Evolutionary conservation across 2,113 vertebrate species (phyloP).

Genomic region (Entosphenus tridentatus): DNA sequence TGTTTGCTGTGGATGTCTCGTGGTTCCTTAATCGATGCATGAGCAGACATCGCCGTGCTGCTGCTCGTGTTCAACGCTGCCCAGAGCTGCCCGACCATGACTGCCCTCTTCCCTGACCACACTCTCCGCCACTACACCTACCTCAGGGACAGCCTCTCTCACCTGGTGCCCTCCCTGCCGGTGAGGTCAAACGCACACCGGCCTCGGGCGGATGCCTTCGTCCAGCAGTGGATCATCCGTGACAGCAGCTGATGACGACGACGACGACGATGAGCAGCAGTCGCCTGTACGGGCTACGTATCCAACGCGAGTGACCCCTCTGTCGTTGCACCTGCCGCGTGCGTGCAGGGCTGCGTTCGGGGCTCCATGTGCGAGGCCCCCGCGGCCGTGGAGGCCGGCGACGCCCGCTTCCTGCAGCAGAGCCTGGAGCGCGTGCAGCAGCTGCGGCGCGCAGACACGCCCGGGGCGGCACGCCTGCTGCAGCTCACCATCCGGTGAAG

Average conservation of each 20-base stretch:
- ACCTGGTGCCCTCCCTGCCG: slow-evolving; percentile 60
- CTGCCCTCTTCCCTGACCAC: slow-evolving; percentile 78
- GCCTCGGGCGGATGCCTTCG: no score
- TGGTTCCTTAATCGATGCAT: neutral
- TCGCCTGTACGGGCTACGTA: no score
- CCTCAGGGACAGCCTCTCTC: slow-evolving; percentile 77
- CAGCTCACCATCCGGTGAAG: slow-evolving; percentile 66
- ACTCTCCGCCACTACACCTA: slow-evolving; percentile 88
- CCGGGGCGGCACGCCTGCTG: slow-evolving; percentile 62
- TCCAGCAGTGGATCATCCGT: no score
- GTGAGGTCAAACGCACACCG: slow-evolving; percentile 23
- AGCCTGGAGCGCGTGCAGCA: slow-evolving; percentile 56
- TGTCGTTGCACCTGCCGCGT: no score
- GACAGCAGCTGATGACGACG: no score
- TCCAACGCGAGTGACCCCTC: no score
- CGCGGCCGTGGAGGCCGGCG: slow-evolving; percentile 62
- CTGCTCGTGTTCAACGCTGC: slow-evolving; percentile 91
- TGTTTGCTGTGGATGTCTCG: neutral
- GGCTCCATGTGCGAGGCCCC: slow-evolving; percentile 19
- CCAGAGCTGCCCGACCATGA: slow-evolving; percentile 75
- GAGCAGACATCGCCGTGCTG: slow-evolving; percentile 69
- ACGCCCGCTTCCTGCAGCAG: slow-evolving; percentile 62
- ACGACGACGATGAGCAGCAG: no score
- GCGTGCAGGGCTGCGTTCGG: no score
- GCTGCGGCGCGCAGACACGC: slow-evolving; percentile 59